Evolutionary conservation across 2,113 vertebrate species (phyloP), one percentile per base, ranked within the genome.

Genomic region (Cettia cetti): DNA sequence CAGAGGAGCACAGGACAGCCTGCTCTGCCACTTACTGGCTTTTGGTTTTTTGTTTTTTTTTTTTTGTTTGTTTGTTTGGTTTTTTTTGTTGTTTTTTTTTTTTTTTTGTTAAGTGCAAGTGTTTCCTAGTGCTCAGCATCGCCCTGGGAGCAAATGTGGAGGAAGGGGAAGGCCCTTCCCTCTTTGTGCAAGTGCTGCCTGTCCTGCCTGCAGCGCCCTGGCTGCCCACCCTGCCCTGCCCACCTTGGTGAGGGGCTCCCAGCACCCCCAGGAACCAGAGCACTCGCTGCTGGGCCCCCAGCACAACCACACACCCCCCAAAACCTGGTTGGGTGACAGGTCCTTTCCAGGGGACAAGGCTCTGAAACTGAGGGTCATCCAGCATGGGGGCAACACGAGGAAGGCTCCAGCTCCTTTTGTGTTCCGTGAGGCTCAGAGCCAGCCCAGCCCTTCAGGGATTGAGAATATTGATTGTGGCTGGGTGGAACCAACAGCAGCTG

Each of bases 401-500:
- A 63, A 37, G 44, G 26, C 15, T 66, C 54, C 57, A 30, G 44
- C 27, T 78, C 28, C 33, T 22, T 44, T 28, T 28, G 39, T 3
- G 4, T 31, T 35, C 50, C 1, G 0, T 8, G 22, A 13, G 64
- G 50, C 65, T 80, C 63, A 33, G 76, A 80, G 57, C 63, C 71
- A 72, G 20, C 37, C 33, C 52, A 85, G 40, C 31, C 42, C 49
- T 53, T 26, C 2, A 23, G 42, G 30, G 23, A 33, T 0, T 47
- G 50, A 83, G 74, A 42, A 23, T 15, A 17, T 26, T 1, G 0
- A 3, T 6, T 24, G 13, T 24, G 52, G 14, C 27, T n/a, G 64
- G 5, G 7, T 4, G 35, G 30, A 28, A 15, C n/a, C 0, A 0
- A 54, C 39, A 76, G 35, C 44, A 59, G 0, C 35, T 24, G 24